Conservation (phyloP, 2,888 invertebrate genomes). For the Ametastegia equiseti region DNA sequence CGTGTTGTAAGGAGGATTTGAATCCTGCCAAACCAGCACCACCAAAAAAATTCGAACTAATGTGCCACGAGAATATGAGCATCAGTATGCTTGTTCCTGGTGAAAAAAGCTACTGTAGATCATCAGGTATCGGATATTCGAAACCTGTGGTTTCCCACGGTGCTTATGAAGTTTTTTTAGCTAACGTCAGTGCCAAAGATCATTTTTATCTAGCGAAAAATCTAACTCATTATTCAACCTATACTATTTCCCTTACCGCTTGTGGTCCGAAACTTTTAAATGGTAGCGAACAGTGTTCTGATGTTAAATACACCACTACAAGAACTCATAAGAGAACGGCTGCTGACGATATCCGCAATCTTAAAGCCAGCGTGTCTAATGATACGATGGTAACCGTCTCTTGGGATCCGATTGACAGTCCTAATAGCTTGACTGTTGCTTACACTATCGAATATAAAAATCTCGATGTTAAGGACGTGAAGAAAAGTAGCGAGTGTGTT, state of each 20-base stretch:
- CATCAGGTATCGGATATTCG: conserved; percentile 54
- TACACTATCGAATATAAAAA: conserved; percentile 80
- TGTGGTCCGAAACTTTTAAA: conserved; percentile 76
- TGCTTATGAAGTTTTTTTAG: conserved; percentile 56
- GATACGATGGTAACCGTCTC: conserved; percentile 70
- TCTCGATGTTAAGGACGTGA: conserved; percentile 70
- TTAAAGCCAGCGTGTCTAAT: conserved; percentile 60
- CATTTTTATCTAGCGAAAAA: conserved; percentile 66
- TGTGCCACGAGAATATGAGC: conserved; percentile 62
- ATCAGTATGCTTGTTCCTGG: conserved; percentile 60
- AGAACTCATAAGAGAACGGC: conserved; percentile 75
- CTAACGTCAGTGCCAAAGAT: conserved; percentile 60
- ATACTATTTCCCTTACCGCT: conserved; percentile 80
- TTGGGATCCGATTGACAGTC: conserved; percentile 81
- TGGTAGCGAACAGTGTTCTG: conserved; percentile 65
- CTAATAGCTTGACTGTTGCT: conserved; percentile 82
- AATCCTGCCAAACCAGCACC: conserved; percentile 30
- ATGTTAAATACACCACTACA: conserved; percentile 62
- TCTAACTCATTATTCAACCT: conserved; percentile 80
- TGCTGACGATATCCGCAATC: conserved; percentile 74
- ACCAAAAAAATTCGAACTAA: conserved; percentile 63
- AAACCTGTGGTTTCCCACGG: conserved; percentile 40
- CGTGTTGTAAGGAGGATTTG: conserved; percentile 60
- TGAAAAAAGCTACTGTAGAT: conserved; percentile 63
- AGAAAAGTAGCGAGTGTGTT: conserved; percentile 77